These are phyloP conservation scores for Drosophila lacicola DNA, from an alignment of 2,888 invertebrate species.

Conservation along the genomic window DNA sequence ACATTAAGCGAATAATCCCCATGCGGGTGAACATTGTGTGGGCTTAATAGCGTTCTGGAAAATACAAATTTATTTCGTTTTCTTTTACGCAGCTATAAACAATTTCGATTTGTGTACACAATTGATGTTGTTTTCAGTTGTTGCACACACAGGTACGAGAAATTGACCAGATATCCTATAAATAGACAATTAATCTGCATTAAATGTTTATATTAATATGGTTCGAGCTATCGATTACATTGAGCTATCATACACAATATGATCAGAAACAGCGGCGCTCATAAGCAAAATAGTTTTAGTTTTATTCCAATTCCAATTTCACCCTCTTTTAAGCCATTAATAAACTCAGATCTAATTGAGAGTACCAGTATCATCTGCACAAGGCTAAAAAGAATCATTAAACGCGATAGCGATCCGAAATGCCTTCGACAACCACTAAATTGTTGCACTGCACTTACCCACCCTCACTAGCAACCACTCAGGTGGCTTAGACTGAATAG, in stretches of 20 bases:
- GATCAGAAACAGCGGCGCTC: no score
- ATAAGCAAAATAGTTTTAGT: no score
- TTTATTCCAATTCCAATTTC: no score
- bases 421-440: constrained; percentile 21
- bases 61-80: background rate
- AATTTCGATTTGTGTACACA: constrained; percentile 5
- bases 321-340: no score
- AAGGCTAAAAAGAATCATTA: constrained; percentile 10
- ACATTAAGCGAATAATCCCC: constrained; percentile 22
- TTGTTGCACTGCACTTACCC: constrained; percentile 3
- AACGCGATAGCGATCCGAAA: constrained; percentile 5
- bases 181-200: background rate
- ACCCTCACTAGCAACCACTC: background rate
- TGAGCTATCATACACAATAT: no score
- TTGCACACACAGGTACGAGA: background rate
- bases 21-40: background rate
- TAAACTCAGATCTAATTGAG: no score
- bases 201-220: no score
- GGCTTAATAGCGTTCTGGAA: constrained; percentile 12
- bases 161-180: background rate
- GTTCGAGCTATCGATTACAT: no score
- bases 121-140: background rate
- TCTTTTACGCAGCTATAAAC: constrained; percentile 12
- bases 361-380: background rate
- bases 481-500: constrained; percentile 30